Evolutionary conservation across 2,888 invertebrate species (phyloP), one percentile per base, ranked within the genome.

Genomic region (Xylota segnis): DNA sequence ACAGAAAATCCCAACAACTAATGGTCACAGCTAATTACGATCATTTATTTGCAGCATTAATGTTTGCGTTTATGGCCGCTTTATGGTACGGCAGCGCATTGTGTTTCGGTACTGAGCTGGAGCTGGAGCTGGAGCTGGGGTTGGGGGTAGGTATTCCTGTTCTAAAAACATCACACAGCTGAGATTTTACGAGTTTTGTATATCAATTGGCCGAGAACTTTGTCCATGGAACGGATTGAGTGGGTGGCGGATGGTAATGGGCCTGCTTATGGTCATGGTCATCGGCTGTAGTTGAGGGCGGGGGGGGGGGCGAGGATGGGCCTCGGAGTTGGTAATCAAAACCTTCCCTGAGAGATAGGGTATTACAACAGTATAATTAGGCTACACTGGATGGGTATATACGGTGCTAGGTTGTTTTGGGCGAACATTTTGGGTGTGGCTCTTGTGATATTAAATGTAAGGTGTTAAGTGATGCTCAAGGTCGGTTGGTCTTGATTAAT

Each of bases 21-120:
- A 87, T 87, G 83, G 83, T 74, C 77, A 65, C 70, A 72, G 83
- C 87, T 87, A 87, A 87, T 87, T 87, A 87, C 72, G 45, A 81
- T 78, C 70, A 83, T 83, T 87, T 83, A 77, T 83, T 74, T 70
- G 74, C 50, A 23, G 76, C 50, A 68, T 56, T 81, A 86, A 72
- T 82, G 82, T 81, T 71, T 76, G 71, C 76, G 76, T 82, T 86
- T 86, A 82, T 61, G 45, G 61, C 32, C 47, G 65, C 18, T 70
- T 84, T 63, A 74, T 72, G 14, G 61, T 47, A 59, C 40, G 34
- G 16, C 34, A 27, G 50, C 23, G 40, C 27, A 47, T 18, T 66
- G 29, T 59, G 29, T 29, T 40, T 40, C 34, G 16, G n/a, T 14
- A 10, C 10, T 10, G 37, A 4, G 37, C 37, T 37, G 10, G 10